phyloP scores from a whole-genome alignment of 2,113 vertebrate genomes.

The Notarius quadriscutis region DNA sequence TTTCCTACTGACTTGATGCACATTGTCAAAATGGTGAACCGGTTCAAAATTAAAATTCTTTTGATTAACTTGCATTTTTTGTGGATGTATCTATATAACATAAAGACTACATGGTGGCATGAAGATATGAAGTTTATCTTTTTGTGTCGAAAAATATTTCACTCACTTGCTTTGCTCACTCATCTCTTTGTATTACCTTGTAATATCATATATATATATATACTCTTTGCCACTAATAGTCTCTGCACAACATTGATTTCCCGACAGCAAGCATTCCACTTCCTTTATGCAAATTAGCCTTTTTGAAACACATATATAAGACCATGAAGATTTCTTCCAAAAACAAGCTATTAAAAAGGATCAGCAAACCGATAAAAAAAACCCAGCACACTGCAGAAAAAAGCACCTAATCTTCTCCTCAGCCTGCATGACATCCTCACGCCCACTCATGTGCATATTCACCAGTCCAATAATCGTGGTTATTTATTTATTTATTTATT shows the following conservation, averaged over 20 bases:
- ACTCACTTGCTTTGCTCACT: too few relatives aligned
- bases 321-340: neutral
- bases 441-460: conserved; percentile 20
- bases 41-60: too few relatives aligned
- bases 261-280: neutral
- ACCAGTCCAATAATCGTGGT: conserved; percentile 21
- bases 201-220: too few relatives aligned
- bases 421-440: conserved; percentile 22
- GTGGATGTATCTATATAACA: too few relatives aligned
- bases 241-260: neutral
- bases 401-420: neutral
- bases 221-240: neutral
- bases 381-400: neutral
- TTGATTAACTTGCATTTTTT: too few relatives aligned
- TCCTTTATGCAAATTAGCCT: neutral
- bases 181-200: too few relatives aligned
- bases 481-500: conserved; percentile 57
- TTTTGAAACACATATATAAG: conserved; percentile 2
- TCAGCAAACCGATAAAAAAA: neutral
- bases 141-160: too few relatives aligned
- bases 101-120: too few relatives aligned
- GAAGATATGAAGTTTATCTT: too few relatives aligned
- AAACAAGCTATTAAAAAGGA: neutral
- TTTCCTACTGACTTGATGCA: too few relatives aligned
- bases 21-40: too few relatives aligned